Conservation (phyloP, 2,888 invertebrate species). For the Netelia fuscicornis region DNA sequence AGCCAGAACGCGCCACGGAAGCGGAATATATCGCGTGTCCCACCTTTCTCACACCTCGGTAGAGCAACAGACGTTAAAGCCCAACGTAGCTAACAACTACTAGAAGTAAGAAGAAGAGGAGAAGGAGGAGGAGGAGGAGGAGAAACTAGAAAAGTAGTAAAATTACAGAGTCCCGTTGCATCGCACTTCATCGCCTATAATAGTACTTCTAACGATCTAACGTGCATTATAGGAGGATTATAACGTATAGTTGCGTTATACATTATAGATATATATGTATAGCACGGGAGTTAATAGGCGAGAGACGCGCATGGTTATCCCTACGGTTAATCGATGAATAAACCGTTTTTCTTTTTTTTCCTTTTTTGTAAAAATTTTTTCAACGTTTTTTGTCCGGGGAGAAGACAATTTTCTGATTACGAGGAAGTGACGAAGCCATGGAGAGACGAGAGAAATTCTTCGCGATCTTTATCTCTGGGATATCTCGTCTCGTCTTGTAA, state of each 20-base stretch:
- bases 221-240: conserved; percentile 54
- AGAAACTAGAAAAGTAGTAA: conserved; percentile 54
- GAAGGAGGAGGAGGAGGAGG: neutral
- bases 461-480: conserved; percentile 77
- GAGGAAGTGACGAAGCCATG: conserved; percentile 58
- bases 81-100: neutral
- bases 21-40: conserved; percentile 59
- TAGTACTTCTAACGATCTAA: conserved; percentile 60
- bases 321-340: conserved; percentile 39
- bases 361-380: neutral
- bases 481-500: conserved; percentile 66
- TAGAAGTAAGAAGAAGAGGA: conserved; percentile 21
- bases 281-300: conserved; percentile 46
- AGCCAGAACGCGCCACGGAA: conserved; percentile 48
- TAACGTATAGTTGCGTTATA: conserved; percentile 23
- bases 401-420: conserved; percentile 57
- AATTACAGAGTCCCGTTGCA: conserved; percentile 64
- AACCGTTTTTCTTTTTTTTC: conserved; percentile 26
- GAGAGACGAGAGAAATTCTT: conserved; percentile 53
- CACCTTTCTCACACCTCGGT: conserved; percentile 60
- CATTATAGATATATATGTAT: conserved; percentile 7
- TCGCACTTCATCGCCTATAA: conserved; percentile 65
- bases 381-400: neutral
- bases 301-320: conserved; percentile 48
- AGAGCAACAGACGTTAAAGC: neutral